Percentiles rank a stretch among this genome's conserved stretches.
Conservation (phyloP, 2,113 vertebrate species). For the Heptranchias perlo region DNA sequence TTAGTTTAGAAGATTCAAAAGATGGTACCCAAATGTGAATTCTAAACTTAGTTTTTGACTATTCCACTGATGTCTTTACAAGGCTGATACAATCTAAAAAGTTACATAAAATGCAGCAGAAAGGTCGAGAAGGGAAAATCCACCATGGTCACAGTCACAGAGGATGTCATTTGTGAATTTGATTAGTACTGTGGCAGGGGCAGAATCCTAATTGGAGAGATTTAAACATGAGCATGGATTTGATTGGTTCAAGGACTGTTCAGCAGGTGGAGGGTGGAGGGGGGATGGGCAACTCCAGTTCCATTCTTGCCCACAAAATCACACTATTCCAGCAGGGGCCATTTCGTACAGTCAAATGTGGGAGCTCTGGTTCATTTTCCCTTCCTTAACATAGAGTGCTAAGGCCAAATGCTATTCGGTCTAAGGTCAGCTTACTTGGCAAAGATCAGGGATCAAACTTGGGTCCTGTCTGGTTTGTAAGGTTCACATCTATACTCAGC, state of each 20-base stretch:
- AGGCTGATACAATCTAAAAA: neutral
- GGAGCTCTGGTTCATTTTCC: neutral
- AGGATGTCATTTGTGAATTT: neutral
- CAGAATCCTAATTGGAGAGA: neutral
- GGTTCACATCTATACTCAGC: neutral
- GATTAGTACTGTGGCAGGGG: neutral
- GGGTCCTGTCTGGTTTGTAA: neutral
- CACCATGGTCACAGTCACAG: neutral
- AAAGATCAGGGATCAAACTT: neutral
- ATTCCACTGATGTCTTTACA: neutral
- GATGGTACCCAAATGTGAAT: conserved; percentile 7
- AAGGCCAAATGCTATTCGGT: neutral
- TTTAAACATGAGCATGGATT: neutral
- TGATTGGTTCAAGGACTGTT: neutral
- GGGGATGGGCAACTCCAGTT: too few relatives aligned
- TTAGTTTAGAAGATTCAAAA: conserved; percentile 22
- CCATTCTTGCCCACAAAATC: neutral
- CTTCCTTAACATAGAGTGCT: neutral
- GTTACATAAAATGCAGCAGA: neutral
- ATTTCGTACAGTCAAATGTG: neutral
- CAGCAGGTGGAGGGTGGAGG: neutral
- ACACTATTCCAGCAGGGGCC: neutral
- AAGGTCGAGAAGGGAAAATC: neutral
- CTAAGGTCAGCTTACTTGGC: neutral
- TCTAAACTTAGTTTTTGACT: neutral